phyloP scores from a whole-genome alignment of 2,797 vertebrate genomes.

The Cottoperca gobio region DNA sequence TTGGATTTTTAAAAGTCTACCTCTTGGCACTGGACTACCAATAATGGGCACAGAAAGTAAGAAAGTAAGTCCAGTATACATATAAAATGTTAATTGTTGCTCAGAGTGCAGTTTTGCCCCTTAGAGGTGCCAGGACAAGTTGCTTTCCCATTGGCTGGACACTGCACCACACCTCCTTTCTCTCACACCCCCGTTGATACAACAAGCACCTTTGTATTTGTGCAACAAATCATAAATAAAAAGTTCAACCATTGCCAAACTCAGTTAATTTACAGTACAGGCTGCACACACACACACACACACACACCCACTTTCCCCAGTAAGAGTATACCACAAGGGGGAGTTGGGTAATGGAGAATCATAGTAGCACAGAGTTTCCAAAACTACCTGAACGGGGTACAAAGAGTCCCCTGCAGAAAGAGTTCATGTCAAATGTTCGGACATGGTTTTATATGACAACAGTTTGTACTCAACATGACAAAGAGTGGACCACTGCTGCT shows the following conservation, averaged over 20 bases:
- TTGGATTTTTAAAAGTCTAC: constrained; percentile 4
- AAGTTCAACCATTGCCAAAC: neutral
- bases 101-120: constrained; percentile 20
- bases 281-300: neutral
- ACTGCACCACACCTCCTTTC: constrained; percentile 43
- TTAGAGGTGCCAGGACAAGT: constrained; percentile 43
- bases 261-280: neutral
- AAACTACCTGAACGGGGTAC: neutral
- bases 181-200: constrained; percentile 58
- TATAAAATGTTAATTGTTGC: neutral
- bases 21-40: neutral
- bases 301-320: neutral
- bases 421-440: no score
- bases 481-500: neutral
- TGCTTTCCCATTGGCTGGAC: constrained; percentile 21
- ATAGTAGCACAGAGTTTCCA: no score
- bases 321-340: constrained; percentile 3
- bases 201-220: constrained; percentile 12
- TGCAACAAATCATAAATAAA: neutral
- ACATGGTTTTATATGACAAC: no score
- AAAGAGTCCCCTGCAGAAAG: no score
- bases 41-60: neutral
- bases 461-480: neutral
- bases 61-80: neutral
- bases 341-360: neutral